A percentile compares a stretch with the other conserved stretches of the same genome.
Evolutionary conservation across 1,140 invertebrate species (phyloP).

Genomic region (Orchesella cincta): DNA sequence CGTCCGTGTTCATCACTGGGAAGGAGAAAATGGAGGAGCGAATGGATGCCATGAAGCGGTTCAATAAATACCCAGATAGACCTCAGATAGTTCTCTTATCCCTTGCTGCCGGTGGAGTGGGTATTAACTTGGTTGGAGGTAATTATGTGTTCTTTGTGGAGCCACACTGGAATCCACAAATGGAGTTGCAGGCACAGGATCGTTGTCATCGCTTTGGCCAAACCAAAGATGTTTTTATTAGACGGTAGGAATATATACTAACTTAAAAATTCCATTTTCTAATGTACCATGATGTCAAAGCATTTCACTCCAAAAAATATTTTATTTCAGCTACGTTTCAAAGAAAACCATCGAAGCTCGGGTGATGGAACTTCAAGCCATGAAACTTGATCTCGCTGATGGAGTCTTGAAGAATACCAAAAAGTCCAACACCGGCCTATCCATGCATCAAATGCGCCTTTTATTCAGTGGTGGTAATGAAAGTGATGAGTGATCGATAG

Average conservation of each 20-base stretch:
- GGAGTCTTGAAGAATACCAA: conserved; percentile 70
- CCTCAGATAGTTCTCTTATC: conserved; percentile 75
- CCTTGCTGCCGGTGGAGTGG: conserved; percentile 85
- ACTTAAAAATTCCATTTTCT: neutral
- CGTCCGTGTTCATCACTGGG: conserved; percentile 68
- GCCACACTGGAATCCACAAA: conserved; percentile 92
- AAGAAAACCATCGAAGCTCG: conserved; percentile 68
- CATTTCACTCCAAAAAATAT: neutral
- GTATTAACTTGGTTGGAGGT: conserved; percentile 83
- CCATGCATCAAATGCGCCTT: neutral
- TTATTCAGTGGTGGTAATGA: too few species aligned
- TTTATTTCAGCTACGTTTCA: conserved; percentile 38
- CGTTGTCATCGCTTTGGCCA: conserved; percentile 88
- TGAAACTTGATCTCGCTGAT: conserved; percentile 74
- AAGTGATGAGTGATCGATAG: too few species aligned
- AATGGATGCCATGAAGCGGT: conserved; percentile 12
- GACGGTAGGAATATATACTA: conserved; percentile 65
- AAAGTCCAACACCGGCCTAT: conserved; percentile 55
- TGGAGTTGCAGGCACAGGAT: conserved; percentile 89
- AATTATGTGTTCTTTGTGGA: conserved; percentile 88
- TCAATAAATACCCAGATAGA: conserved; percentile 40
- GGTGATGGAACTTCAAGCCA: conserved; percentile 75
- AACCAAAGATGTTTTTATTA: conserved; percentile 74
- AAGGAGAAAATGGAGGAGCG: conserved; percentile 32
- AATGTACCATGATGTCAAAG: neutral